A percentile compares a stretch with the other conserved stretches of the same genome.
phyloP scores from a whole-genome alignment of 2,797 vertebrate genomes.

The Myotis pilosus region DNA sequence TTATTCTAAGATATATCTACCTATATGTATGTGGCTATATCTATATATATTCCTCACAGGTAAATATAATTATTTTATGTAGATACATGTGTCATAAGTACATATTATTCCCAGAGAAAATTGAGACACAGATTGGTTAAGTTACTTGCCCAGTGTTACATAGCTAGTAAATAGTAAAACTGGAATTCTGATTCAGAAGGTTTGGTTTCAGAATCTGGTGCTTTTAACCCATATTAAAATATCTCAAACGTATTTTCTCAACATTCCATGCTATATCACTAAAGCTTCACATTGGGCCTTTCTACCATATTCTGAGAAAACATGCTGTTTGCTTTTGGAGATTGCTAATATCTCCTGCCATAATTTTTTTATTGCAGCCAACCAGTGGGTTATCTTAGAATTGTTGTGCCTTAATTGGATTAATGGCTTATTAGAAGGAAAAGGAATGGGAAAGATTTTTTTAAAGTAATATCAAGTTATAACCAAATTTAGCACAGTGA shows the following conservation, averaged over 20 bases:
- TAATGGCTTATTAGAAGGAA: conserved; percentile 22
- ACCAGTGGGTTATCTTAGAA: conserved; percentile 33
- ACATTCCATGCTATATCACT: not conserved
- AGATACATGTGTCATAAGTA: not conserved
- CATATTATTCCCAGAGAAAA: conserved; percentile 17
- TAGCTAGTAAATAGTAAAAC: conserved; percentile 14
- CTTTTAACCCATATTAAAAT: not conserved
- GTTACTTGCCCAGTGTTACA: not conserved
- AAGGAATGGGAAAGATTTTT: not conserved
- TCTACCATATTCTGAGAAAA: conserved; percentile 24
- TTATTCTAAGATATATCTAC: not conserved
- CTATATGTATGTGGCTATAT: not conserved
- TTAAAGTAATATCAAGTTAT: conserved; percentile 21
- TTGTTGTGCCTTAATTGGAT: not conserved
- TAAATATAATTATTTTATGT: not conserved
- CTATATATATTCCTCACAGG: not conserved
- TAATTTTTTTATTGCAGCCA: conserved; percentile 13
- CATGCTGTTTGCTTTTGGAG: not conserved
- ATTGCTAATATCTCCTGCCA: not conserved
- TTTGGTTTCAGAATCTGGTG: conserved; percentile 36
- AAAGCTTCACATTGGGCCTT: not conserved
- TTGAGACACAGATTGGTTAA: conserved; percentile 48
- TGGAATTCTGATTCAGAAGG: conserved; percentile 21
- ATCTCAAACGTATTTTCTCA: not conserved
- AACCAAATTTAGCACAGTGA: not conserved